Evolutionary conservation across 2,113 vertebrate species (phyloP), one percentile per base, ranked within the genome.

Genomic region (Xerus inauris): DNA sequence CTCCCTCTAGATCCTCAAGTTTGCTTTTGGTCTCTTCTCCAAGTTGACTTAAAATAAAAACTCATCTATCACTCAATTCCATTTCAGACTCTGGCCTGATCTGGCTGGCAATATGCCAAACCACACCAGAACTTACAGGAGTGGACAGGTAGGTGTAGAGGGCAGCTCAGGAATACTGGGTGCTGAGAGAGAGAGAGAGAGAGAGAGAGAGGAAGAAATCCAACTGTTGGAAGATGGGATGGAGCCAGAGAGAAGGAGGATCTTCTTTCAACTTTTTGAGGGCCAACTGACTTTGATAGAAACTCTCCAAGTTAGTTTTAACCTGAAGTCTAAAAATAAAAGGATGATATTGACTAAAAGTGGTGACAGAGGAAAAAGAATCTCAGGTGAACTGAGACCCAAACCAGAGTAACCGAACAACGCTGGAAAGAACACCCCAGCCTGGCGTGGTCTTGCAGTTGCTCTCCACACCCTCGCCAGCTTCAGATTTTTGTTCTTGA

Each of bases 41-140:
- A 95, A 76, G 69, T 24, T 75, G 47, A 76, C 65, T 91, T 89
- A 51, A 51, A 82, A 45, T 24, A 69, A 76, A 95, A 87, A 42
- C 3, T 71, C 42, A 80, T 32, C 57, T 49, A 42, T 26, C 89
- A 65, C 45, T 89, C 47, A 69, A 2, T 26, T n/a, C 5, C 28
- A 28, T 77, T 83, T 87, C 28, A 80, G 51, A 59, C 1, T 57
- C 30, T 80, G 65, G 42, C 35, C 45, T 72, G 5, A 13, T 81
- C 72, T 82, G 26, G 5, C 2, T 91, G 54, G 54, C 40, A 64
- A 47, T 6, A 9, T 7, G 16, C 12, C 73, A 30, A 71, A 75
- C 26, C 47, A 92, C 13, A 49, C 17, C 20, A 28, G 35, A 30
- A 57, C 89, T 83, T 69, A 45, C 57, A 42, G 67, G 22, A 73